phyloP scores from a whole-genome alignment of 1,140 invertebrate genomes.

The Caenorhabditis brenneri region DNA sequence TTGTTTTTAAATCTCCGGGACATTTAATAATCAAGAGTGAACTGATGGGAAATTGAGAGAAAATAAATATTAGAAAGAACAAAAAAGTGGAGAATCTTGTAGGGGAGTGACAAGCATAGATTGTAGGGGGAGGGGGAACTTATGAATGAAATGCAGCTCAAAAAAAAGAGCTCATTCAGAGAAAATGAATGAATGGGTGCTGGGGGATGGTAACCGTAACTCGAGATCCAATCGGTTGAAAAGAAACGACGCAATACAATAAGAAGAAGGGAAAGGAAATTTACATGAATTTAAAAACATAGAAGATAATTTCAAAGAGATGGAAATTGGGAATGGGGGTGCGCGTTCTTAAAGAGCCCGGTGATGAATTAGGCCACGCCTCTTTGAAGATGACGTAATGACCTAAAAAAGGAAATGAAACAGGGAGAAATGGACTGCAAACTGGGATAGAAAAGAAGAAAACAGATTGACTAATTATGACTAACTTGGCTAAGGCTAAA shows the following conservation, averaged over 20 bases:
- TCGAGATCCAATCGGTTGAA: slow-evolving; percentile 40
- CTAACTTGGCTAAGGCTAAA: slow-evolving; percentile 32
- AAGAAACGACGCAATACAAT: background rate
- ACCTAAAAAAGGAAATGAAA: background rate
- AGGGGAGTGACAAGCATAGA: background rate
- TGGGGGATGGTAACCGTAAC: slow-evolving; percentile 33
- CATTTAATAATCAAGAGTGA: background rate
- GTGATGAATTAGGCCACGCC: background rate
- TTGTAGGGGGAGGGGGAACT: background rate
- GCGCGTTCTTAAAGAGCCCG: slow-evolving; percentile 38
- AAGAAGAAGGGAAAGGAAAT: background rate
- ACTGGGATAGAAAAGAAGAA: slow-evolving; percentile 2
- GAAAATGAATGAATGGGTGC: background rate
- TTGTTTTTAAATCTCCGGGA: background rate
- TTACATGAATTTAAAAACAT: slow-evolving; percentile 14
- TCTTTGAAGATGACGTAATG: background rate
- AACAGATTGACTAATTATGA: slow-evolving; percentile 17
- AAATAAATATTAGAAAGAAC: background rate
- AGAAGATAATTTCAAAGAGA: no score
- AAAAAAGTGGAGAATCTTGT: background rate
- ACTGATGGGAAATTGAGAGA: background rate
- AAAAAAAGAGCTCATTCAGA: background rate
- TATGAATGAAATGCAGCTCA: background rate
- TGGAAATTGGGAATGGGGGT: background rate
- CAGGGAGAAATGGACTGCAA: background rate